Evolutionary conservation across 2,113 vertebrate species (phyloP), one percentile per base, ranked within the genome.

Genomic region (Sturnus vulgaris): DNA sequence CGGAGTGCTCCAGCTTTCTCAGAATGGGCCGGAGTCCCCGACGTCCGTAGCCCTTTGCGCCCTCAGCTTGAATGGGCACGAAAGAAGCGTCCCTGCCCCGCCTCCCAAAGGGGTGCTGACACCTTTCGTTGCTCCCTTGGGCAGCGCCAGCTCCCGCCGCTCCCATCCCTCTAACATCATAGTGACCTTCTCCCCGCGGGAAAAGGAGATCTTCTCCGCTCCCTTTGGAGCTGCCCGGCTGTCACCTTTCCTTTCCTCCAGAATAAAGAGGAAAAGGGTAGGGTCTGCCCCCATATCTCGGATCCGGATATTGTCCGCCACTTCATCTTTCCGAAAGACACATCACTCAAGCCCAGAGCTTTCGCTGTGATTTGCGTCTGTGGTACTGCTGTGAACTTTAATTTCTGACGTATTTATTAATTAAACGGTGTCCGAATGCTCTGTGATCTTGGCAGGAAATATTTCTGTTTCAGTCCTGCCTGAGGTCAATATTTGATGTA

Each of bases 31-130:
- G 5, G 7, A 7, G 5, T 14, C 5, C 15, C n/a, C 25, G 14
- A 40, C 1, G 17, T 12, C 42, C 22, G 13, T 12, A 56, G 47
- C 11, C 12, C 19, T 15, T 6, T 22, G 31, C 3, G 5, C 18
- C 31, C 42, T 31, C 39, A 19, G 17, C 40, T 46, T 35, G 6
- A 12, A 33, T n/a, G 33, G 20, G 40, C 30, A 33, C 17, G 37
- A 44, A n/a, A 30, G n/a, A 33, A 46, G 50, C 2, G 23, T 11
- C 42, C 25, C 12, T 22, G 10, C 40, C 40, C 49, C 11, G 6
- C 4, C 11, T 10, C 68, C 2, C 28, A 7, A 33, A 63, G 30
- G 12, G 10, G 0, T 15, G 49, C 17, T 5, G 21, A 33, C 6
- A 9, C 72, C 39, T 73, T 49, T 56, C 37, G 11, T 44, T 37